Conservation (phyloP, 2,888 invertebrate species). For the Antheraea assamensis region DNA sequence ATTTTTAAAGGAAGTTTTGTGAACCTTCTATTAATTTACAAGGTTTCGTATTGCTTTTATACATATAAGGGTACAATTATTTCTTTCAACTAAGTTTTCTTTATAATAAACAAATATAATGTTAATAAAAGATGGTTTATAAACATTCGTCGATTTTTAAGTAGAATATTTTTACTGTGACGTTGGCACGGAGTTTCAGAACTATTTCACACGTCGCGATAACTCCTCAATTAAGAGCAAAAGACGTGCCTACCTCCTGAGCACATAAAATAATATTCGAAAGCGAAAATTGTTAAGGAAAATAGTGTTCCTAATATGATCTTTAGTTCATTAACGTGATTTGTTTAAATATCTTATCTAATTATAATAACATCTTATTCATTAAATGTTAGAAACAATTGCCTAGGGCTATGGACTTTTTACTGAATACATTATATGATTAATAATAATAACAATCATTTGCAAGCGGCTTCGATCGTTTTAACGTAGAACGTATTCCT, state of each 20-base stretch:
- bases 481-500: too few species aligned
- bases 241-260: constrained; percentile 40
- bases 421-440: background rate
- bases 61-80: too few species aligned
- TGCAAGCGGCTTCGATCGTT: too few species aligned
- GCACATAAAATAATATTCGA: constrained; percentile 16
- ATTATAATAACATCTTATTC: too few species aligned
- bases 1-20: too few species aligned
- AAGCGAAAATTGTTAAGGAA: background rate
- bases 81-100: too few species aligned
- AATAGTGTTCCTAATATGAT: background rate
- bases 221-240: constrained; percentile 64
- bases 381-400: background rate
- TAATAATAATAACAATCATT: too few species aligned
- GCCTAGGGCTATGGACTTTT: background rate
- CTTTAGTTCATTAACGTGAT: background rate
- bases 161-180: constrained; percentile 30
- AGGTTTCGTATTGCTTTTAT: too few species aligned
- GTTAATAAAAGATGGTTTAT: background rate
- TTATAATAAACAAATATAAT: too few species aligned
- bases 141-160: background rate
- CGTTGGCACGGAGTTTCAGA: constrained; percentile 33
- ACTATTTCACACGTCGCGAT: constrained; percentile 46
- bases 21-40: too few species aligned
- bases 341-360: background rate